These are phyloP conservation scores for Pygmarrhopalites habei DNA, from an alignment of 1,140 invertebrate species.

Conservation along the genomic window DNA sequence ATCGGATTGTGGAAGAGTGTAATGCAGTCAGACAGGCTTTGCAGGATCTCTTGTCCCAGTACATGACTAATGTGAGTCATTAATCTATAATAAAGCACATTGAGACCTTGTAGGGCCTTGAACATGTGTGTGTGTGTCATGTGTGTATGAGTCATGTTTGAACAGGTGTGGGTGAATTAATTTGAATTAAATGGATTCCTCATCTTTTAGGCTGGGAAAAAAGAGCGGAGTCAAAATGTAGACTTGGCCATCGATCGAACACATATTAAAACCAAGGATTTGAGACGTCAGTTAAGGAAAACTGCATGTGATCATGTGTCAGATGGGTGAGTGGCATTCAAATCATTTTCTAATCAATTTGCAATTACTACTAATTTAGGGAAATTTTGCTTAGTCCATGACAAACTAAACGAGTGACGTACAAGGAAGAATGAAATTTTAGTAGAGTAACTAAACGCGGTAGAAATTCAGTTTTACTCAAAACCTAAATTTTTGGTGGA, in stretches of 20 bases:
- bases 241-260: conserved; percentile 93
- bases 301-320: conserved; percentile 99
- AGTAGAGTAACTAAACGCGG: no score
- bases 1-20: conserved; percentile 94
- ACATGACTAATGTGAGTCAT: conserved; percentile 88
- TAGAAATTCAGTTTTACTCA: no score
- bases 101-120: no score
- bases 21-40: conserved; percentile 96
- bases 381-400: conserved; percentile 19
- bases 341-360: background rate
- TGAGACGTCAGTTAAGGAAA: conserved; percentile 86
- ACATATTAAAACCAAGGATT: conserved; percentile 88
- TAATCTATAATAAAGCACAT: no score
- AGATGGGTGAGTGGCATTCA: conserved; percentile 57
- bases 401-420: no score
- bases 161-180: no score
- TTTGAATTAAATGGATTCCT: background rate
- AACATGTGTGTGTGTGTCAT: no score
- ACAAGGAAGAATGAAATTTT: no score
- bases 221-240: conserved; percentile 80
- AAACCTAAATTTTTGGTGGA: no score
- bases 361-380: no score
- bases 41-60: conserved; percentile 92
- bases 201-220: conserved; percentile 68
- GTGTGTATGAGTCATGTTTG: no score